Conservation (phyloP, 2,888 invertebrate genomes). For the Empis livida region DNA sequence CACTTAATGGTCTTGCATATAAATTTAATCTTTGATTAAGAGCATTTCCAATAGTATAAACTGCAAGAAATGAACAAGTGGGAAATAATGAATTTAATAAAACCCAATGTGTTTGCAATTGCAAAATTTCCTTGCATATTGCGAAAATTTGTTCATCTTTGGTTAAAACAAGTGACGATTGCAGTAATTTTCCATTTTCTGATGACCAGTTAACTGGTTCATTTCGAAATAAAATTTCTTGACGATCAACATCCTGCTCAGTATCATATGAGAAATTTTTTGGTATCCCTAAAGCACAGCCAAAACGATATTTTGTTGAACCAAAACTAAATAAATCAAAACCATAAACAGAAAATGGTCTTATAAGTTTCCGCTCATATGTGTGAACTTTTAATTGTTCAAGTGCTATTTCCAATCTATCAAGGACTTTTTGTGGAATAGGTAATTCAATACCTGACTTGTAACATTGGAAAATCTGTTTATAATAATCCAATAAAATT, state of each 20-base stretch:
- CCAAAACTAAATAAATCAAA: constrained; percentile 58
- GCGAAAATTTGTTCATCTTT: constrained; percentile 70
- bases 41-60: constrained; percentile 40
- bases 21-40: constrained; percentile 44
- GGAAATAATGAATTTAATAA: constrained; percentile 44
- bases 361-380: constrained; percentile 38
- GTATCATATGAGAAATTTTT: constrained; percentile 50
- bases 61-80: constrained; percentile 36
- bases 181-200: constrained; percentile 46
- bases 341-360: constrained; percentile 59
- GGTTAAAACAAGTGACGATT: constrained; percentile 55
- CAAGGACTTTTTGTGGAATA: constrained; percentile 38
- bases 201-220: constrained; percentile 51
- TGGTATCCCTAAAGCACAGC: constrained; percentile 61
- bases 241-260: constrained; percentile 42
- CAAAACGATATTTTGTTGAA: constrained; percentile 42
- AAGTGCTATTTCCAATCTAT: constrained; percentile 44
- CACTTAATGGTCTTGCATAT: constrained; percentile 38
- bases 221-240: constrained; percentile 46
- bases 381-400: constrained; percentile 44
- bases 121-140: constrained; percentile 59
- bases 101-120: constrained; percentile 44
- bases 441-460: constrained; percentile 45
- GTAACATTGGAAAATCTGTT: constrained; percentile 49
- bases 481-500: constrained; percentile 45